phyloP scores from a whole-genome alignment of 2,888 invertebrate genomes.

The Sphinx pinastri region DNA sequence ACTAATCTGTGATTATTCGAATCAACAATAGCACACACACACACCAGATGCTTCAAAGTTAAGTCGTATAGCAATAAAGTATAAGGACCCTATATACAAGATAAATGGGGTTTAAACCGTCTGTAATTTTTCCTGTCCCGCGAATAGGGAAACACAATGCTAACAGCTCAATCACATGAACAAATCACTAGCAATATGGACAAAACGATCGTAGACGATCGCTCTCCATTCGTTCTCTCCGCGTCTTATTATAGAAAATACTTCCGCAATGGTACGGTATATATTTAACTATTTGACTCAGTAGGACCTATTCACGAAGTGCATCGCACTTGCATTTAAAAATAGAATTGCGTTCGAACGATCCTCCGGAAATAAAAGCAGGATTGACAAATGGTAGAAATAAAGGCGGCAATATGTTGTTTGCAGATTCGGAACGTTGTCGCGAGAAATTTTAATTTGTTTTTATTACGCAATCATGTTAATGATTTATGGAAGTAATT shows the following conservation, averaged over 20 bases:
- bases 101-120: background rate
- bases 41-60: no score
- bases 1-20: no score
- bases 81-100: background rate
- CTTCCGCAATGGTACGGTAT: conserved; percentile 47
- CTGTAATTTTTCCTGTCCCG: background rate
- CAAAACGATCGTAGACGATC: conserved; percentile 6
- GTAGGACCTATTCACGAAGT: conserved; percentile 57
- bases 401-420: conserved; percentile 16
- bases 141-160: background rate
- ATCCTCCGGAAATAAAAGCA: conserved; percentile 49
- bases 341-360: conserved; percentile 57
- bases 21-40: no score
- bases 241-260: conserved; percentile 40
- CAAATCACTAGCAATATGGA: conserved; percentile 10
- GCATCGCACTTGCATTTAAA: conserved; percentile 63
- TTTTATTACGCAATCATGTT: conserved; percentile 18
- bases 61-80: no score
- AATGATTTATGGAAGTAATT: conserved; percentile 2
- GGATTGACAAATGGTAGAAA: conserved; percentile 37
- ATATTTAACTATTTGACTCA: conserved; percentile 48
- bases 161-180: conserved; percentile 12
- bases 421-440: conserved; percentile 16
- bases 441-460: background rate
- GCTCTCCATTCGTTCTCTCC: conserved; percentile 4